Evolutionary conservation across 2,888 invertebrate species (phyloP).

Genomic region (Lycocerus yunnanus): DNA sequence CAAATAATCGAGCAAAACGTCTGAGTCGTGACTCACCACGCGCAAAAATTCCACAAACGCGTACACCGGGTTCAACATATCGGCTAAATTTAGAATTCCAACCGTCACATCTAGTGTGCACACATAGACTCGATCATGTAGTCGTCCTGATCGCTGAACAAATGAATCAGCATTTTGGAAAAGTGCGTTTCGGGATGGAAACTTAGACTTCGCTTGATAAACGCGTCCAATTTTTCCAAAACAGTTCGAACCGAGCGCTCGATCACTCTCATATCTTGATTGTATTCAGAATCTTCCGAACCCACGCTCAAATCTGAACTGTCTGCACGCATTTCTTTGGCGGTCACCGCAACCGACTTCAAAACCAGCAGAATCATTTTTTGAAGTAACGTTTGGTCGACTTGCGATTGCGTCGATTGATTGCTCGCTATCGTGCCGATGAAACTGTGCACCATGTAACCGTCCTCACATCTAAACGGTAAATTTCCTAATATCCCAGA

Average conservation of each 20-base stretch:
- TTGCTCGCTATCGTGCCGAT: conserved; percentile 51
- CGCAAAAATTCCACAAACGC: conserved; percentile 87
- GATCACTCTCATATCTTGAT: conserved; percentile 87
- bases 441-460: conserved; percentile 54
- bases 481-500: conserved; percentile 70
- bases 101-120: conserved; percentile 87
- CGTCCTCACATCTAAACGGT: conserved; percentile 49
- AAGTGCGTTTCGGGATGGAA: conserved; percentile 88
- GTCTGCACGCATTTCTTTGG: conserved; percentile 87
- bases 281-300: conserved; percentile 83
- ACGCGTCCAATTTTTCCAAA: conserved; percentile 77
- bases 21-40: conserved; percentile 80
- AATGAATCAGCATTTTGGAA: conserved; percentile 84
- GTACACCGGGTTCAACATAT: conserved; percentile 82
- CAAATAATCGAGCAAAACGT: conserved; percentile 80
- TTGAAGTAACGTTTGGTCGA: conserved; percentile 80
- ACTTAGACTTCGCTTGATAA: conserved; percentile 78
- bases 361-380: conserved; percentile 85
- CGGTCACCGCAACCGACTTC: conserved; percentile 87
- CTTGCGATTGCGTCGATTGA: conserved; percentile 49
- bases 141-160: conserved; percentile 91
- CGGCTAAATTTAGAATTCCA: conserved; percentile 80
- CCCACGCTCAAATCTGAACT: conserved; percentile 82
- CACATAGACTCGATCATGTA: conserved; percentile 89
- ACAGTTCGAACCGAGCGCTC: conserved; percentile 86